Base-by-base conservation (phyloP, 2,113 vertebrate species). In the Gasterosteus aculeatus region DNA sequence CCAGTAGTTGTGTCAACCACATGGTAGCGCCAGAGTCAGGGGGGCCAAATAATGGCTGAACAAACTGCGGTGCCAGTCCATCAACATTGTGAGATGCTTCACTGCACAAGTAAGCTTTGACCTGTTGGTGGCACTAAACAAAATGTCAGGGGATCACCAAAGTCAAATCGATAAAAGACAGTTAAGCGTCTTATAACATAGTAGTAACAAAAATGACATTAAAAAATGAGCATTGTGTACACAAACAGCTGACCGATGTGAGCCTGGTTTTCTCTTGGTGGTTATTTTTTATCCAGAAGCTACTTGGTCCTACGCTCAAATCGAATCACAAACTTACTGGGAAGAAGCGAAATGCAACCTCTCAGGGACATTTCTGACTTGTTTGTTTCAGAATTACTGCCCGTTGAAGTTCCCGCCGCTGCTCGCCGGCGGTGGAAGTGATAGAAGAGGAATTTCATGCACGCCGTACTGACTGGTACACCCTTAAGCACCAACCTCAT, bases 391-490 rank as follows among this genome's bases (percentile, higher is more conserved):
- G 6, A 42, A 60, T 82, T 67, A 72, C 75, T 79, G 72, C 68
- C 60, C 42, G 29, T 39, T 65, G 73, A 74, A 68, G 56, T 60
- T 78, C 75, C 57, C 56, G 18, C 41, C 63, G 61, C 73, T 71
- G 66, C 78, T 64, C 76, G 57, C 59, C 49, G 61, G 35, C 44
- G 69, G 51, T 71, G 38, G 54, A 67, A 79, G 75, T 60, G 42
- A 79, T 59, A 72, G 53, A 77, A 63, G 78, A 78, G 67, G 64
- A 86, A 75, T 75, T 72, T 63, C 33, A 69, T 66, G 68, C 61
- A 31, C 18, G 18, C 71, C 75, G 69, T 35, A 75, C 46, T 56
- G 65, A 78, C 60, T 31, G 35, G 46, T 77, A 78, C 38, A 70
- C 66, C 47, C 72, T n/a, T 51, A 38, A 77, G 74, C 56, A 73